These are phyloP conservation scores for Leptinotarsa lineolata DNA, from an alignment of 1,140 invertebrate genomes.

Conservation along the genomic window DNA sequence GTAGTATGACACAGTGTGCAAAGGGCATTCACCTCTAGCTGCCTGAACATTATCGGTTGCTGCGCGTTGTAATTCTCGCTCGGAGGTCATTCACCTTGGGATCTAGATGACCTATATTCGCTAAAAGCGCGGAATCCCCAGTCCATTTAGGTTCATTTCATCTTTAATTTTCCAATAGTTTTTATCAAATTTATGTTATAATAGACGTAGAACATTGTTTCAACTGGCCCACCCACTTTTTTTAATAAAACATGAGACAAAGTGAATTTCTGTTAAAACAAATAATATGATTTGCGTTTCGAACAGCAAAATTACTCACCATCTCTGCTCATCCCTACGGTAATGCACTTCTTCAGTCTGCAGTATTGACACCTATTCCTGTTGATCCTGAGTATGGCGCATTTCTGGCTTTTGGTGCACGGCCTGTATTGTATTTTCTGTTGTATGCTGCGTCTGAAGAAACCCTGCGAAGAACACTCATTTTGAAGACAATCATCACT, in stretches of 20 bases:
- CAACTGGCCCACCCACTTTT: too few species aligned
- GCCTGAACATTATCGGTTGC: slow-evolving; percentile 50
- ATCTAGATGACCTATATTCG: slow-evolving; percentile 48
- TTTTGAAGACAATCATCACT: slow-evolving; percentile 59
- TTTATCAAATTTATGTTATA: too few species aligned
- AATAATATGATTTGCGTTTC: too few species aligned
- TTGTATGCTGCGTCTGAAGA: slow-evolving; percentile 90
- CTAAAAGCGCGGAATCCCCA: not conserved
- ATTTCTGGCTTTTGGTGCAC: slow-evolving; percentile 97
- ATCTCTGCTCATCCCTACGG: slow-evolving; percentile 97
- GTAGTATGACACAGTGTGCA: slow-evolving; percentile 46
- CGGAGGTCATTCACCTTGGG: slow-evolving; percentile 50
- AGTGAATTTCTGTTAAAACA: too few species aligned
- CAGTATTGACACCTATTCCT: slow-evolving; percentile 97
- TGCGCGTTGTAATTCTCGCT: slow-evolving; percentile 43
- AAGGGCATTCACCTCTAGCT: slow-evolving; percentile 47
- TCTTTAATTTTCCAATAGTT: too few species aligned
- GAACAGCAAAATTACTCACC: slow-evolving; percentile 66
- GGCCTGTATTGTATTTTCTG: slow-evolving; percentile 98
- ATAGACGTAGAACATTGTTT: too few species aligned
- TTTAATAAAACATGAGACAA: too few species aligned
- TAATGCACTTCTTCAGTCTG: slow-evolving; percentile 96
- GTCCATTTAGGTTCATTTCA: too few species aligned
- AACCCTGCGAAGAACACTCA: slow-evolving; percentile 73
- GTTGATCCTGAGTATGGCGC: slow-evolving; percentile 94